Percentiles rank a stretch among this genome's conserved stretches.
These are phyloP conservation scores for Tapirus terrestris DNA, from an alignment of 2,113 vertebrate genomes.

Conservation along the genomic window DNA sequence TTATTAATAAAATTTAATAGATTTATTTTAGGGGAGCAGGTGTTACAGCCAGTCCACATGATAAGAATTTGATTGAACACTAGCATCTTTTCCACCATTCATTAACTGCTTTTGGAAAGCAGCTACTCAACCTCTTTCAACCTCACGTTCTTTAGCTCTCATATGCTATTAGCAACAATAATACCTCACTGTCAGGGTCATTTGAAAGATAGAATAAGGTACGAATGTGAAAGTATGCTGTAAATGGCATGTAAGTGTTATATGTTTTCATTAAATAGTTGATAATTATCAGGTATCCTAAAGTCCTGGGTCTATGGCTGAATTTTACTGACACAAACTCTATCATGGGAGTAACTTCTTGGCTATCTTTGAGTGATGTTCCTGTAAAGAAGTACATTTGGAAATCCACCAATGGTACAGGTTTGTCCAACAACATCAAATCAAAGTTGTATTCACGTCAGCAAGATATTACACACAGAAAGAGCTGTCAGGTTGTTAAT, in stretches of 20 bases:
- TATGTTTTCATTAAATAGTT: background rate
- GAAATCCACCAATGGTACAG: background rate
- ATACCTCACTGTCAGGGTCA: background rate
- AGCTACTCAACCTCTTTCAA: background rate
- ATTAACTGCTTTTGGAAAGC: background rate
- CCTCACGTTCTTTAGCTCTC: background rate
- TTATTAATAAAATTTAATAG: constrained; percentile 40
- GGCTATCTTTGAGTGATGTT: background rate
- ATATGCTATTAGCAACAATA: background rate
- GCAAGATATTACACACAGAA: constrained; percentile 39
- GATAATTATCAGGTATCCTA: background rate
- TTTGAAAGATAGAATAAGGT: background rate
- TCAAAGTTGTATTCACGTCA: constrained; percentile 56
- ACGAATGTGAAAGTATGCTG: background rate
- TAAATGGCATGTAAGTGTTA: background rate
- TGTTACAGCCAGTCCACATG: background rate
- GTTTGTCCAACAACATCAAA: constrained; percentile 56
- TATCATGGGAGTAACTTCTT: background rate
- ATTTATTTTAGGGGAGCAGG: background rate
- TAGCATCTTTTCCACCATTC: background rate
- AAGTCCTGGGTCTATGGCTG: background rate
- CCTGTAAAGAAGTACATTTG: background rate
- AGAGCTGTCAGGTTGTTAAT: constrained; percentile 58
- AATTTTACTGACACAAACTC: background rate
- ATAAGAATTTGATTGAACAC: constrained; percentile 17